Evolutionary conservation across 2,113 vertebrate species (phyloP).

Genomic region (Romanogobio albipinnatus): DNA sequence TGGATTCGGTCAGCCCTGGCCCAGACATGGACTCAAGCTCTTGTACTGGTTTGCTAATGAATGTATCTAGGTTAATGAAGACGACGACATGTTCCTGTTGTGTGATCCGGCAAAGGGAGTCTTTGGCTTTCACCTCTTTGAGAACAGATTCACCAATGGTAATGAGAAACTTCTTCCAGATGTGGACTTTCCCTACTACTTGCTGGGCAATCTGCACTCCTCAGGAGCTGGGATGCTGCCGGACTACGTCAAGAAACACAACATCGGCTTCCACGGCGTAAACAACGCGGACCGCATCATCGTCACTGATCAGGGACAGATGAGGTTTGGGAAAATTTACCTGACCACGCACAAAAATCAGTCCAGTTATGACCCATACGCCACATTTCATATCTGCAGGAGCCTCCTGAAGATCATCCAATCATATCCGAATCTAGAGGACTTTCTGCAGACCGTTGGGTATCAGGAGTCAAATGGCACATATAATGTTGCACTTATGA

Average conservation of each 20-base stretch:
- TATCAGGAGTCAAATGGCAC: not conserved
- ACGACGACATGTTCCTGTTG: not conserved
- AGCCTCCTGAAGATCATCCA: constrained; percentile 19
- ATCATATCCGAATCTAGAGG: not conserved
- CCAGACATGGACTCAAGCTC: constrained; percentile 49
- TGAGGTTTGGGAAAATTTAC: constrained; percentile 8
- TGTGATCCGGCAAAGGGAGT: fast-evolving
- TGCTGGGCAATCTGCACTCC: constrained; percentile 18
- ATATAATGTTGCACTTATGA: too few relatives aligned
- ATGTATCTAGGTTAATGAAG: not conserved
- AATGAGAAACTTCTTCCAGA: constrained; percentile 7
- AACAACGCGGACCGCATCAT: constrained; percentile 24
- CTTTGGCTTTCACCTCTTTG: constrained; percentile 45
- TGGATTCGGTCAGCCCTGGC: constrained; percentile 38
- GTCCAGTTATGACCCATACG: not conserved
- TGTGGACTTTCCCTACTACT: not conserved
- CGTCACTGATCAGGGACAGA: not conserved
- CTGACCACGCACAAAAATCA: constrained; percentile 13
- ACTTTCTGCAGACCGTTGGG: constrained; percentile 5
- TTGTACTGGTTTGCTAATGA: constrained; percentile 45
- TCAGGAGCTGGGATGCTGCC: not conserved
- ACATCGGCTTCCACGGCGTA: not conserved
- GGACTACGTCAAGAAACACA: not conserved
- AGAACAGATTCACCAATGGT: not conserved
- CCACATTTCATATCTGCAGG: constrained; percentile 40